Evolutionary conservation across 2,113 vertebrate species (phyloP), one percentile per base, ranked within the genome.

Genomic region (Carassius auratus): DNA sequence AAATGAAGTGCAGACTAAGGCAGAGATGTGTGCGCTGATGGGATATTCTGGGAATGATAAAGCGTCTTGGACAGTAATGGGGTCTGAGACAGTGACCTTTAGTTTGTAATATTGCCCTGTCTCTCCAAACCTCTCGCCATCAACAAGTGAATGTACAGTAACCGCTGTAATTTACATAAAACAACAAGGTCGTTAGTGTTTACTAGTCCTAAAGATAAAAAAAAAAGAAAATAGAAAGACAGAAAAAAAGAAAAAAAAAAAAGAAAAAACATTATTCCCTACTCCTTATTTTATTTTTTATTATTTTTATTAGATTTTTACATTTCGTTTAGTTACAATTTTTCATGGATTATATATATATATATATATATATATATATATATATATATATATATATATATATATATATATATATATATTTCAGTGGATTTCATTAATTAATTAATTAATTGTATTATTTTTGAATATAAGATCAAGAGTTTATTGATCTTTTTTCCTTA

Each of bases 21-120:
- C 69, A 64, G 86, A 85, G 64, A 85, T 71, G 78, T 69, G 71
- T 74, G 68, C 21, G 33, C 64, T 82, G 76, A 81, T 77, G 74
- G 73, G 84, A 85, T 71, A 59, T 59, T 73, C 48, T 19, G 12
- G 30, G 62, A 79, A 42, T 62, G 74, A 76, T 55, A 82, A 74
- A 85, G 21, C 17, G 1, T 48, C 59, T 26, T 10, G 21, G 26
- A 76, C 50, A 77, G 64, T 80, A 57, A 82, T 80, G 61, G 55
- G 66, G 52, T 74, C 21, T 68, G n/a, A 77, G 36, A 81, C 79
- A 48, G 59, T 62, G 50, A 55, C 68, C 78, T 81, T 55, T 42
- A 74, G n/a, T 30, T 75, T 81, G 77, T 75, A 74, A 59, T 62
- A 74, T 75, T 78, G 45, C 52, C 30, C 48, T 15, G 52, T 81